Evolutionary conservation across 2,113 vertebrate genomes (phyloP), one percentile per base, ranked within the genome.

Genomic region (Poicephalus gulielmi): DNA sequence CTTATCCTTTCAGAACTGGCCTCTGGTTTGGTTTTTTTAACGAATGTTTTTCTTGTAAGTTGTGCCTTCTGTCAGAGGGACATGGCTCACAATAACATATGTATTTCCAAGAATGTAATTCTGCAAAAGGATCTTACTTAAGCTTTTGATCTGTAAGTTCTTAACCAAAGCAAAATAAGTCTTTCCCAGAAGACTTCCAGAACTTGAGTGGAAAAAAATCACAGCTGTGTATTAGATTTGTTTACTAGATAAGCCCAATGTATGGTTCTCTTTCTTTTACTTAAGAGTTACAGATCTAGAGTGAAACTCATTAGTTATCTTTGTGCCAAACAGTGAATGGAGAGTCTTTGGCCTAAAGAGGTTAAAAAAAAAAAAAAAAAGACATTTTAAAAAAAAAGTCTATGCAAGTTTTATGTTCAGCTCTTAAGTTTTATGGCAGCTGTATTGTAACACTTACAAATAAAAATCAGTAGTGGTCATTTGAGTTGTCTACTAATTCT

Each of bases 381-480:
- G 28, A 13, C 43, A n/a, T 49, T 55, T 69, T 10, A 15, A n/a
- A 22, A 35, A 37, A 37, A 30, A 23, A 76, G 66, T 53, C 94
- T 96, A 95, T 97, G 94, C 92, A 96, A 90, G 60, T 82, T 78
- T 81, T 78, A 41, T 25, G 23, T 84, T 84, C 33, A 37, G n/a
- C 70, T 94, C 47, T 91, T 57, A 53, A 70, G 41, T 68, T 78
- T 70, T 81, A 60, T 30, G 44, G 63, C 86, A 52, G 52, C 47
- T 92, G 19, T 88, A 60, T 96, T 88, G 75, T 97, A 94, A 88
- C 94, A 94, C 69, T 88, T 76, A 83, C 20, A 97, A 98, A 98
- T 97, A 98, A 98, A 97, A 83, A 70, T 24, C n/a, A 20, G 30
- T 83, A 47, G 28, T 88, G 89, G 82, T 96, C 71, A 80, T 62